Base-by-base conservation (phyloP, 2,113 vertebrate genomes). In the Toxotes jaculatrix region DNA sequence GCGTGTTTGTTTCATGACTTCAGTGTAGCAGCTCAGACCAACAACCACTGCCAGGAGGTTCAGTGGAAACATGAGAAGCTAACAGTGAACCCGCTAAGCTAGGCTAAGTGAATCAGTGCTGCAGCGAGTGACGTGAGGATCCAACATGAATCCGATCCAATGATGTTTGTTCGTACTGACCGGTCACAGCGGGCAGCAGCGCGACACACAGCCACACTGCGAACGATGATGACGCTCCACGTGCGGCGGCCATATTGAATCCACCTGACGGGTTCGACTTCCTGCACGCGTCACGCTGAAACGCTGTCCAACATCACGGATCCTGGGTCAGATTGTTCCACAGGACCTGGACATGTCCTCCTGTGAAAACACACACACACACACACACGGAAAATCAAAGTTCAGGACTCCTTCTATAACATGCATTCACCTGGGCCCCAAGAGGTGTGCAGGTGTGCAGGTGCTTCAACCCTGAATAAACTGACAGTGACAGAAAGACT, bases 131-230 rank as follows among this genome's bases (percentile, higher is more conserved):
- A 27, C 27, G 27, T 27, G 27, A 27, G 27, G 27, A 27, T 27
- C 27, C 27, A 1, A 38, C 3, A 49, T 49, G 17, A 49, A 5
- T 17, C 19, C 27, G 34, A 12, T 0, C 0, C 9, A 31, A 23
- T 38, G 53, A 21, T 0, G 34, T 51, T n/a, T n/a, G 19, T 51
- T n/a, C 19, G 14, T 0, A 86, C 90, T 88, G 57, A 90, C 88
- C 88, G 2, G 2, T 68, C 7, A 16, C 80, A 51, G 62, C 77
- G 14, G 88, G 80, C 49, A 86, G 87, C 77, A 91, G 74, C 80
- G 89, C 78, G 49, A 84, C 11, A 3, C 62, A 73, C 42, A 88
- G 5, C 70, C 59, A 82, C 77, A 59, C 38, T 1, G 51, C 32
- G 4, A 86, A 49, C 0, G 13, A 21, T 6, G 31, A 47, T 0